phyloP scores from a whole-genome alignment of 92 coral and sea anemone species.

The Hydrozoanthus gracilis region DNA sequence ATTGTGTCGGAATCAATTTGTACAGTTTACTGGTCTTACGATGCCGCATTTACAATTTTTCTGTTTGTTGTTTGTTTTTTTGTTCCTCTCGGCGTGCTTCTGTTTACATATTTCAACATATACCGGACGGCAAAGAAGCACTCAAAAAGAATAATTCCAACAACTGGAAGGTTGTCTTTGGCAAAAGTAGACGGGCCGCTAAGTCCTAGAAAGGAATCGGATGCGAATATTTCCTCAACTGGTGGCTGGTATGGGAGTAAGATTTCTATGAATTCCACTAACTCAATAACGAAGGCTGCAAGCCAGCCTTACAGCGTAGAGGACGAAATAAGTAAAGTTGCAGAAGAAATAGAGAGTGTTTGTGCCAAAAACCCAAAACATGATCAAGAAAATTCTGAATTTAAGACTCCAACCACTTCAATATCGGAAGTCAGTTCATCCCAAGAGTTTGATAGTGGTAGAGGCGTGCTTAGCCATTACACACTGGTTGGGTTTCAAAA shows the following conservation, averaged over 20 bases:
- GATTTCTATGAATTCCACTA: not conserved
- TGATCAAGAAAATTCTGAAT: not conserved
- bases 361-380: not conserved
- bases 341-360: too few relatives aligned
- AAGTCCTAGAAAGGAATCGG: not conserved
- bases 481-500: not conserved
- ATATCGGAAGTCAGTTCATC: conserved; percentile 6
- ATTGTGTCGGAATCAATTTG: conserved; percentile 82
- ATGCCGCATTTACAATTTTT: conserved; percentile 71
- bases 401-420: not conserved
- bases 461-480: not conserved
- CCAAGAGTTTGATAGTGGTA: not conserved
- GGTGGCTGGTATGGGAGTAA: not conserved
- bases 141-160: conserved; percentile 71
- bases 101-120: conserved; percentile 69
- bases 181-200: not conserved
- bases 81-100: conserved; percentile 73
- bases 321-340: not conserved
- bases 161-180: conserved; percentile 61
- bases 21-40: conserved; percentile 77
- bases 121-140: conserved; percentile 77
- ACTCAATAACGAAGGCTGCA: not conserved
- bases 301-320: conserved; percentile 1
- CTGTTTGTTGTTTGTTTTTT: conserved; percentile 83
- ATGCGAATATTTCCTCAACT: not conserved